Evolutionary conservation across 2,888 invertebrate genomes (phyloP).

Genomic region (Tenodera sinensis): DNA sequence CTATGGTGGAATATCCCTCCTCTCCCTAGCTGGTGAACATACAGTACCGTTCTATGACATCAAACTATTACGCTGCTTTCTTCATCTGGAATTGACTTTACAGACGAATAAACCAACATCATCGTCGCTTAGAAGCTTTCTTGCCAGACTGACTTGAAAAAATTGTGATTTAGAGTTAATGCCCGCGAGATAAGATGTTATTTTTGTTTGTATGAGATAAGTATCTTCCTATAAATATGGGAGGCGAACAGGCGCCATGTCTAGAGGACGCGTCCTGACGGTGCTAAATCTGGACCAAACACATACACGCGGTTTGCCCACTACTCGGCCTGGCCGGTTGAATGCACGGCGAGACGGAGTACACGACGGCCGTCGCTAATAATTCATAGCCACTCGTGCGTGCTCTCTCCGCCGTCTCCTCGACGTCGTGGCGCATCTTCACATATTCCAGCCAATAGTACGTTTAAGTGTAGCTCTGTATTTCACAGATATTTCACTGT

Average conservation of each 20-base stretch:
- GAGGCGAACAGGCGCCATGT: not conserved
- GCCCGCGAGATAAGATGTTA: too few relatives aligned
- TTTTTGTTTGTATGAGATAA: not conserved
- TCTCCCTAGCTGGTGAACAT: too few relatives aligned
- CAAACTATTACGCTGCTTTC: too few relatives aligned
- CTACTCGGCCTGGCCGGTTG: not conserved
- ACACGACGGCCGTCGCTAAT: not conserved
- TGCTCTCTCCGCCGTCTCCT: not conserved
- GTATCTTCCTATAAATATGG: not conserved
- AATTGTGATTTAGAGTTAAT: too few relatives aligned
- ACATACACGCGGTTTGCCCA: not conserved
- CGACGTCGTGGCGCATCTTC: not conserved
- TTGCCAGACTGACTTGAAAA: too few relatives aligned
- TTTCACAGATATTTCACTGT: too few relatives aligned
- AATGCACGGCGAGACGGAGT: not conserved
- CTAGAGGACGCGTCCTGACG: not conserved
- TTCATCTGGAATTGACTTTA: too few relatives aligned
- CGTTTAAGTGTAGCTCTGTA: too few relatives aligned
- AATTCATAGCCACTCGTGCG: not conserved
- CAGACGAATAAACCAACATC: too few relatives aligned
- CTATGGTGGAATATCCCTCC: too few relatives aligned
- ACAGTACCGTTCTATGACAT: too few relatives aligned
- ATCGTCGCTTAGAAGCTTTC: too few relatives aligned
- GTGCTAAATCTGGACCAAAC: constrained; percentile 3
- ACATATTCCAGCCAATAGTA: not conserved